Conservation (phyloP, 2,113 vertebrate species). For the Leucoraja erinaceus region DNA sequence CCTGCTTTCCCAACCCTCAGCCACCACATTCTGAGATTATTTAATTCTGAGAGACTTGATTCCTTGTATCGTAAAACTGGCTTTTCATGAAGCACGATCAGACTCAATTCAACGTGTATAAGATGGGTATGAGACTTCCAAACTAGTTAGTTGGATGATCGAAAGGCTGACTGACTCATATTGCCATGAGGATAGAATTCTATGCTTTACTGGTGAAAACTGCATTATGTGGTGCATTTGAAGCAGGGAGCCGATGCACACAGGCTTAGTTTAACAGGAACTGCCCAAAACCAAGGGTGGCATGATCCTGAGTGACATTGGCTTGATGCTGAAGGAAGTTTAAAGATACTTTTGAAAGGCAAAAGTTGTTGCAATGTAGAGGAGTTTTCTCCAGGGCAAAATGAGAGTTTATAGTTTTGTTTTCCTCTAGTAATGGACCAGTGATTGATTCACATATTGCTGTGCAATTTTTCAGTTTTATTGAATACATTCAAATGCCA, state of each 20-base stretch:
- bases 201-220: slow-evolving; percentile 13
- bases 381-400: not conserved
- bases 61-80: not conserved
- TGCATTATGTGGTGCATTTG: not conserved
- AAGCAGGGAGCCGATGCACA: not conserved
- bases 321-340: not conserved
- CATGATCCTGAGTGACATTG: slow-evolving; percentile 9
- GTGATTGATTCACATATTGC: not conserved
- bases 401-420: not conserved
- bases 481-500: not conserved
- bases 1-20: too few species aligned
- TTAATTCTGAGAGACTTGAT: not conserved
- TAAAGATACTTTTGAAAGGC: not conserved
- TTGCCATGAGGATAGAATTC: not conserved
- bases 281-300: not conserved
- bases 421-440: not conserved
- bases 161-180: not conserved
- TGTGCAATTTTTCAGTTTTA: not conserved
- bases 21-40: not conserved
- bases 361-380: not conserved
- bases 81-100: not conserved
- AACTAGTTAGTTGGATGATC: not conserved
- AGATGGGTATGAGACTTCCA: not conserved
- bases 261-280: not conserved
- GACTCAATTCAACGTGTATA: not conserved